These are phyloP conservation scores for Terebella lapidaria DNA, from an alignment of 2,888 invertebrate genomes.

Conservation along the genomic window DNA sequence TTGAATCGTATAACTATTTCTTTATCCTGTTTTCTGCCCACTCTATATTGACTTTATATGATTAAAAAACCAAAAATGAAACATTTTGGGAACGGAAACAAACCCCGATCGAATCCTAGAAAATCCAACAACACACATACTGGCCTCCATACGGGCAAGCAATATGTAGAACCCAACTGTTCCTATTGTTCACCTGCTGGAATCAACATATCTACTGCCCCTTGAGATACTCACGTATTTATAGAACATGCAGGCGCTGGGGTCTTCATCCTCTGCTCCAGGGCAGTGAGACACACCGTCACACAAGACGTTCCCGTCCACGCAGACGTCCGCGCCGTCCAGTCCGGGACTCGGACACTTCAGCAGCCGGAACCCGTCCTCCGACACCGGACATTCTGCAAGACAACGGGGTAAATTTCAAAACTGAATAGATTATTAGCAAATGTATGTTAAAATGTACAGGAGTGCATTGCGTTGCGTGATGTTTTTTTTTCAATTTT, in stretches of 20 bases:
- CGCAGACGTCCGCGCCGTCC: constrained; percentile 19
- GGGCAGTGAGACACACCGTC: constrained; percentile 23
- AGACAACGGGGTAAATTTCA: constrained; percentile 2
- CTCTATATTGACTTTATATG: too few relatives aligned
- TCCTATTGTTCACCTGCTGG: too few relatives aligned
- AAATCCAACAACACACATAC: too few relatives aligned
- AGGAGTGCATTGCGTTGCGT: not conserved
- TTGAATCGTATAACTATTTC: too few relatives aligned
- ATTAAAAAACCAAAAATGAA: too few relatives aligned
- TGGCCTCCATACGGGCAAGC: too few relatives aligned
- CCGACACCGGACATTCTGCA: constrained; percentile 16
- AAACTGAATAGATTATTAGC: not conserved
- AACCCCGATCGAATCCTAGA: too few relatives aligned
- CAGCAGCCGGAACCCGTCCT: constrained; percentile 15
- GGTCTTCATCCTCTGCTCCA: constrained; percentile 27
- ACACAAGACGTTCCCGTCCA: constrained; percentile 25
- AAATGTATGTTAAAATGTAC: not conserved
- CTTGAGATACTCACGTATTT: constrained; percentile 27
- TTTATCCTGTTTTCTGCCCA: too few relatives aligned
- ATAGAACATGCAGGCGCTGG: constrained; percentile 29
- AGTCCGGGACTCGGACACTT: constrained; percentile 23
- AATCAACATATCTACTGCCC: too few relatives aligned
- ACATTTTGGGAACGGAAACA: too few relatives aligned
- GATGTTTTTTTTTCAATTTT: not conserved
- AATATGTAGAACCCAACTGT: too few relatives aligned